Base-by-base conservation (phyloP, 2,797 vertebrate genomes). In the Hyperoplus immaculatus region DNA sequence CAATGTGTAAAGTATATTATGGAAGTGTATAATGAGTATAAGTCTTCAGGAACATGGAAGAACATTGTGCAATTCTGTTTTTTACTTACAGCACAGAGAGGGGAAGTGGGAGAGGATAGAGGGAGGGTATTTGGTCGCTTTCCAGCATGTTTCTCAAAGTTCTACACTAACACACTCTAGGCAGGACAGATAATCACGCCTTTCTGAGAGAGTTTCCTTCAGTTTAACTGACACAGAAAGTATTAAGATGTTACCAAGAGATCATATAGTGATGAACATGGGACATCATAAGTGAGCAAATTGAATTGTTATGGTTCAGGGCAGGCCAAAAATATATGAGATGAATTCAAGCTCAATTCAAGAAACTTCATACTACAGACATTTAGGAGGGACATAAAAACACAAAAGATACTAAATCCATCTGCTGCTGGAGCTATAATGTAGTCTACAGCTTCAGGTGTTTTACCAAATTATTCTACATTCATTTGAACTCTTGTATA, bases 51-150 rank as follows among this genome's bases (percentile, higher is more conserved):
- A 81, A 54, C 50, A 61, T 39, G 0, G n/a, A 60, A 59, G 18
- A 77, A 72, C n/a, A 76, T 88, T 88, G 74, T 53, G 74, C 75
- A 89, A 87, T 69, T 68, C 8, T 67, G 53, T 72, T 90, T 82
- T 78, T 82, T 49, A 47, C 61, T 76, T 54, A 29, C 42, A 66
- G 62, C 2, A 12, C 18, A 57, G 50, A 68, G 41, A 73, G 57
- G 50, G 58, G 75, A 86, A 82, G 36, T 53, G 69, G 60, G 84
- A 83, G 65, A 68, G 66, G 15, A 83, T 55, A 81, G 42, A 62
- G 76, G 85, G 74, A 0, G 68, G 78, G 49, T 57, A 69, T 68
- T 46, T 80, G 79, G 79, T 21, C 4, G 0, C 13, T 53, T 36
- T 84, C 71, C 80, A 82, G 38, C n/a, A 56, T 57, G 8, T 68